phyloP scores from a whole-genome alignment of 2,888 invertebrate genomes.

The Pandemis cinnamomeana region DNA sequence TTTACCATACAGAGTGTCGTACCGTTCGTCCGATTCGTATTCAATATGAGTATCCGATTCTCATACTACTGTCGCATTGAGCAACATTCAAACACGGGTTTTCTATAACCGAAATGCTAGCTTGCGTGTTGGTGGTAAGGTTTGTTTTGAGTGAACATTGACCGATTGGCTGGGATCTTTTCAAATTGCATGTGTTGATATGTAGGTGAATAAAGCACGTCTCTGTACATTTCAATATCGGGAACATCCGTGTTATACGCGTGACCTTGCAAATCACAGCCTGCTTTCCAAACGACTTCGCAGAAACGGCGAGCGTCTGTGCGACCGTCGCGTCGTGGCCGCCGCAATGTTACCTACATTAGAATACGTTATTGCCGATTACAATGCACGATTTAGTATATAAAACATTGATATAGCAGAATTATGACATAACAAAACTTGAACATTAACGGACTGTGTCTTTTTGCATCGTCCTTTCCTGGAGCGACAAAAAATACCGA shows the following conservation, averaged over 20 bases:
- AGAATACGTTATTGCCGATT: constrained; percentile 43
- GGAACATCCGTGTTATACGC: constrained; percentile 85
- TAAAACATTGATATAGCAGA: background rate
- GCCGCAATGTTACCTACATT: constrained; percentile 33
- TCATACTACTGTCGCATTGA: constrained; percentile 82
- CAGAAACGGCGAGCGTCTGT: constrained; percentile 78
- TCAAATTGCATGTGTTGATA: constrained; percentile 80
- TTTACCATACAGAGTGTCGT: constrained; percentile 82
- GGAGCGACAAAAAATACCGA: background rate
- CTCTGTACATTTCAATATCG: constrained; percentile 83
- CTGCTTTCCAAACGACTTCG: constrained; percentile 85
- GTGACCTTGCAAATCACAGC: constrained; percentile 85
- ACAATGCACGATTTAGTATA: constrained; percentile 27
- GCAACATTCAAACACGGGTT: constrained; percentile 69
- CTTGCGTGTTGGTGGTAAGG: constrained; percentile 67
- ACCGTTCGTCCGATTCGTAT: constrained; percentile 82
- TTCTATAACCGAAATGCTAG: constrained; percentile 66
- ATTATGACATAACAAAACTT: constrained; percentile 6
- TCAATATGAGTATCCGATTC: constrained; percentile 84
- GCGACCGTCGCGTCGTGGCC: constrained; percentile 66
- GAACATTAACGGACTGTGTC: background rate
- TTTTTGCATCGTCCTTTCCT: background rate
- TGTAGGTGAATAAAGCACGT: constrained; percentile 85
- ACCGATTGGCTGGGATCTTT: constrained; percentile 71
- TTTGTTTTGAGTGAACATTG: constrained; percentile 57